phyloP scores from a whole-genome alignment of 1,140 invertebrate genomes.

The Asobara japonica region DNA sequence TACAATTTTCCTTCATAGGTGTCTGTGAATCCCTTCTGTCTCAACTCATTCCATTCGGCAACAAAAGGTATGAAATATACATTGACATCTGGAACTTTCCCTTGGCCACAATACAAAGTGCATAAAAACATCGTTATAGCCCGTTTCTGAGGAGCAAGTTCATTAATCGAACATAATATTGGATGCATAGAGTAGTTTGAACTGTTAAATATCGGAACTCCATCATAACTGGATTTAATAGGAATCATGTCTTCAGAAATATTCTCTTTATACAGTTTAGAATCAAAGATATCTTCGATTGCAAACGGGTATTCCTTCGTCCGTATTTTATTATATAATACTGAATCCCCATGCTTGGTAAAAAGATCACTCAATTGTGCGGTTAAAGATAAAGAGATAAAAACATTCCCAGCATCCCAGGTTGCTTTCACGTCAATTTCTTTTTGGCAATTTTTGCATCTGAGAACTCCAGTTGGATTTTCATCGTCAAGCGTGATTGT shows the following conservation, averaged over 20 bases:
- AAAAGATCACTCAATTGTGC: not conserved
- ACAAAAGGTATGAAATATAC: slow-evolving; percentile 37
- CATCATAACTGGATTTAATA: no score
- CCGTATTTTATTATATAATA: not conserved
- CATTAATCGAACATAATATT: no score
- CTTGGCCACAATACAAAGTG: slow-evolving; percentile 35
- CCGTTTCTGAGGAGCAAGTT: not conserved
- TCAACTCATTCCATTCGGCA: slow-evolving; percentile 17
- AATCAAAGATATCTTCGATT: slow-evolving; percentile 31
- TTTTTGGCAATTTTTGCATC: no score
- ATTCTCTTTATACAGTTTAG: no score
- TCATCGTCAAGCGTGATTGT: no score
- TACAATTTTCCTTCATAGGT: not conserved
- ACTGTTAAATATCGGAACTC: no score
- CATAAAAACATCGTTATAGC: slow-evolving; percentile 19
- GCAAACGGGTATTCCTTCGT: slow-evolving; percentile 10
- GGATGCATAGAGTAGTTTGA: no score
- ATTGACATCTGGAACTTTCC: slow-evolving; percentile 36
- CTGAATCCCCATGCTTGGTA: not conserved
- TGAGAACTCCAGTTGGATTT: no score
- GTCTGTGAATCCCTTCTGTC: slow-evolving; percentile 28
- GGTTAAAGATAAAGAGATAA: not conserved
- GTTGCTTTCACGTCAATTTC: not conserved
- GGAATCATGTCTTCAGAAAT: no score
- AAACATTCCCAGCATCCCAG: not conserved